Evolutionary conservation across 2,113 vertebrate species (phyloP).

Genomic region (Hemichromis elongatus): DNA sequence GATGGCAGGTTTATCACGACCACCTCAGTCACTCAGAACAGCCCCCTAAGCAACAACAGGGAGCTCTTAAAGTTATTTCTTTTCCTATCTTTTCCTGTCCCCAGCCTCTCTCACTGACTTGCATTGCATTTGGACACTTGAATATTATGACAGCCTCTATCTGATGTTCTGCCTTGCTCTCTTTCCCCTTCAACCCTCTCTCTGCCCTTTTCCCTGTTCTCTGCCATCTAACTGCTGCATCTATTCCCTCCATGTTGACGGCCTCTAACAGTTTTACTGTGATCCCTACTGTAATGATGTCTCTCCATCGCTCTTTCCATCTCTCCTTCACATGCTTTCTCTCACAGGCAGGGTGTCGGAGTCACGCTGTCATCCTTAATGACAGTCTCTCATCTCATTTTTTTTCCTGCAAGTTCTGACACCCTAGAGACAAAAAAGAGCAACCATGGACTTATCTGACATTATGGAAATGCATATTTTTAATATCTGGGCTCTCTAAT

Average conservation of each 20-base stretch:
- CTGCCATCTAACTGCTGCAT: background rate
- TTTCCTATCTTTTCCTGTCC: background rate
- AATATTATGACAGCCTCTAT: background rate
- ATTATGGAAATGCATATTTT: background rate
- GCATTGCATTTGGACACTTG: constrained; percentile 30
- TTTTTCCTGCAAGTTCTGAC: background rate
- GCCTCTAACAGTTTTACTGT: background rate
- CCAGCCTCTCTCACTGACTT: background rate
- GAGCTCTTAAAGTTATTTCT: background rate
- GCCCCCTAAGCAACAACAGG: background rate
- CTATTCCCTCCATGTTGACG: background rate
- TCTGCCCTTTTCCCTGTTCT: background rate
- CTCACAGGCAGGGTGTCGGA: constrained; percentile 4
- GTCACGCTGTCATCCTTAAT: constrained; percentile 10
- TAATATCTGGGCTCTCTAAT: background rate
- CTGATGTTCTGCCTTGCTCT: background rate
- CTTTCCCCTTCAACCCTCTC: background rate
- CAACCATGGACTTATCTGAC: background rate
- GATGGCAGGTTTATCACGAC: constrained; percentile 21
- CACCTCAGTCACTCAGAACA: background rate
- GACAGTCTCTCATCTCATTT: background rate
- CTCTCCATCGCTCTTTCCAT: background rate
- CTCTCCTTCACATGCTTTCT: background rate
- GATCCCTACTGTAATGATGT: constrained; percentile 26
- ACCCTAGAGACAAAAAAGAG: background rate